phyloP scores from a whole-genome alignment of 2,113 vertebrate species.

The Antigone vipio region DNA sequence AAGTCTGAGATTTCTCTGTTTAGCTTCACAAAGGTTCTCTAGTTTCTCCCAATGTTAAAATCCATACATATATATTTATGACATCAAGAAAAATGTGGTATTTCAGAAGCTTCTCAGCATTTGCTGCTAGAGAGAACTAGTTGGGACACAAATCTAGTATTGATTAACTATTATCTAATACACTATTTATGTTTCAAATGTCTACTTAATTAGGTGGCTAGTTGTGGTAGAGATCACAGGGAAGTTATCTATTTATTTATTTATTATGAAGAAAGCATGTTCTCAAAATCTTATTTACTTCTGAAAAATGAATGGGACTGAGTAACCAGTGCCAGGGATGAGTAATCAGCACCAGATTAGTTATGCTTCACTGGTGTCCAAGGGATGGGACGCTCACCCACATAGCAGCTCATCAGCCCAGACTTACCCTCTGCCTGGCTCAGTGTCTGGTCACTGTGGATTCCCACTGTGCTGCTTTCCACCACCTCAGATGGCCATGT shows the following conservation, averaged over 20 bases:
- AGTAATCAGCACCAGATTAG: conserved; percentile 28
- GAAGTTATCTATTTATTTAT: background rate
- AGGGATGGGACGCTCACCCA: background rate
- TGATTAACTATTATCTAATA: background rate
- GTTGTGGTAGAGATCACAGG: background rate
- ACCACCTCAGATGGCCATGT: background rate
- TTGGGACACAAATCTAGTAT: background rate
- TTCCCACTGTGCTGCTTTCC: conserved; percentile 13
- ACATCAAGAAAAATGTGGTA: background rate
- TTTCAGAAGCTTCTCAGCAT: background rate
- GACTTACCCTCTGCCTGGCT: conserved; percentile 7
- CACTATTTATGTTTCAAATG: background rate
- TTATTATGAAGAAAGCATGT: background rate
- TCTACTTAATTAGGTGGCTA: background rate
- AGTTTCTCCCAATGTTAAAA: background rate
- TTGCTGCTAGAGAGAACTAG: background rate
- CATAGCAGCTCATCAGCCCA: background rate
- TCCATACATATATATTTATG: background rate
- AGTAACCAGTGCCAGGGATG: conserved; percentile 4
- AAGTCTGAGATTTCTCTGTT: background rate
- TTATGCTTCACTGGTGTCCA: background rate
- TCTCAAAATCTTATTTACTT: background rate
- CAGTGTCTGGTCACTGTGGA: background rate
- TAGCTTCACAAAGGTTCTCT: background rate
- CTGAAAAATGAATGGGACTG: background rate